Evolutionary conservation across 1,140 invertebrate species (phyloP), one percentile per base, ranked within the genome.

Genomic region (Drosophila sturtevanti): DNA sequence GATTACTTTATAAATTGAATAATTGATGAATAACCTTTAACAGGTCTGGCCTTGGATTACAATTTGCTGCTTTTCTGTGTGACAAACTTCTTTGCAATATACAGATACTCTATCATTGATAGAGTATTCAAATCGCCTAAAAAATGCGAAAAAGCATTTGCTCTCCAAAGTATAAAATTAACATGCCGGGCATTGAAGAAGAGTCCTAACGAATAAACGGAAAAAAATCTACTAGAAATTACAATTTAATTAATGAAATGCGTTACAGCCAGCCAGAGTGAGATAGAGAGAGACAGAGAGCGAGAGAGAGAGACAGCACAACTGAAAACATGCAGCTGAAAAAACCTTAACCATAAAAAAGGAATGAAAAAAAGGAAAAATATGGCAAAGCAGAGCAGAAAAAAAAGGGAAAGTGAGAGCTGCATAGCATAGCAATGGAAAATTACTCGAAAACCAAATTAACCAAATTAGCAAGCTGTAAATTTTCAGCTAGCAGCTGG

Each of bases 221-320:
- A 55, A 61, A 84, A 79, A 79, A 72, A 55, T 41, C 71, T 52
- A 58, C 81, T 70, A 65, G 59, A 82, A 86, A 86, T 81, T 69
- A 67, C 77, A 78, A 86, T 85, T 85, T 85, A 85, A 85, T 85
- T 85, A 85, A 85, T 86, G 67, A 66, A 85, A 86, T 85, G 81
- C 73, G 76, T 80, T 66, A 54, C 61, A 62, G 48, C 54, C 81
- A 68, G 69, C 38, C 65, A 54, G 63, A 65, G 48, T 34, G 60
- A 59, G 63, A 48, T 51, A 38, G 60, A 59, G 63, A 48, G 56
- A 11, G 21, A 44, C 38, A 63, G 21, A 60, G 21, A 48, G 16
- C 65, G 12, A 37, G 38, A 55, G 35, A 14, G 37, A 31, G 11
- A 31, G 27, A 11, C 16, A 37, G 44, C 24, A 11, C 41, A 38